These are phyloP conservation scores for Porites divaricata DNA, from an alignment of 92 coral and sea anemone genomes.

Conservation along the genomic window DNA sequence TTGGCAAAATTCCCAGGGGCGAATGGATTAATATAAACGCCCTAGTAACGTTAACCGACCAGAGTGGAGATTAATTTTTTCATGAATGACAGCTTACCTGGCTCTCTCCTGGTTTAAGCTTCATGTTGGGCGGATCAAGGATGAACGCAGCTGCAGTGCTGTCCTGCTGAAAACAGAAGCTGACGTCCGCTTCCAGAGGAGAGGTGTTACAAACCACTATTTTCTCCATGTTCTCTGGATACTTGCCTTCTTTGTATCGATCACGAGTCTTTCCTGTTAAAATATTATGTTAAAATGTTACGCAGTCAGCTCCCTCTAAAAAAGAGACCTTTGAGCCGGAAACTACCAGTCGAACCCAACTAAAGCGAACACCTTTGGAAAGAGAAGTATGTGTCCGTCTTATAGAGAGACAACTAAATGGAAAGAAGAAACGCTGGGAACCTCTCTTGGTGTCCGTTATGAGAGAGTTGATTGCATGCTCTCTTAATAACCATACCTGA, in stretches of 20 bases:
- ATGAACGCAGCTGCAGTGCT: constrained; percentile 92
- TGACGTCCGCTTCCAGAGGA: constrained; percentile 90
- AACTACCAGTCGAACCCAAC: too few relatives aligned
- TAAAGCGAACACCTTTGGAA: too few relatives aligned
- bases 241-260: constrained; percentile 92
- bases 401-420: too few relatives aligned
- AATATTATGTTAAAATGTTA: not conserved
- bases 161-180: constrained; percentile 94
- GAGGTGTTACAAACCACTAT: constrained; percentile 88
- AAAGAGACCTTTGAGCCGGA: too few relatives aligned
- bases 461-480: too few relatives aligned
- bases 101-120: constrained; percentile 86
- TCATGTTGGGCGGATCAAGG: constrained; percentile 94
- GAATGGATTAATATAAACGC: too few relatives aligned
- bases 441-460: too few relatives aligned
- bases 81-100: constrained; percentile 53
- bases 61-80: not conserved
- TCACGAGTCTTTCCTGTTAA: constrained; percentile 79
- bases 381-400: too few relatives aligned
- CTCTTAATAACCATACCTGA: too few relatives aligned
- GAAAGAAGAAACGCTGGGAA: too few relatives aligned
- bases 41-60: not conserved
- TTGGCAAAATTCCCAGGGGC: too few relatives aligned
- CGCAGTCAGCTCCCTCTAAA: too few relatives aligned
- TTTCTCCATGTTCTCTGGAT: constrained; percentile 93